A percentile compares a stretch with the other conserved stretches of the same genome.
phyloP scores from a whole-genome alignment of 2,113 vertebrate species.

The Amphiprion ocellaris region DNA sequence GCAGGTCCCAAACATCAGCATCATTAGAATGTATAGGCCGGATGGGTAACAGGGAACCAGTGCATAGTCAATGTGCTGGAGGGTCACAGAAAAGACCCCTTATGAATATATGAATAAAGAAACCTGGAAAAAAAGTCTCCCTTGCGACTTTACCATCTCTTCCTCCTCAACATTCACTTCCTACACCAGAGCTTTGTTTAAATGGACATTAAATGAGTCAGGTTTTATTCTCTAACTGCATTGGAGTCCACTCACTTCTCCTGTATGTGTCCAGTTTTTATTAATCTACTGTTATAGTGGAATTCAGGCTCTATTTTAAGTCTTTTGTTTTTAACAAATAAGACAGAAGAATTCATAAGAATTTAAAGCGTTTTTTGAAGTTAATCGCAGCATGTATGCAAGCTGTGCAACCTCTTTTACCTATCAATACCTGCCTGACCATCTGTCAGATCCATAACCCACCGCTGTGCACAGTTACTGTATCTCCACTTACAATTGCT shows the following conservation, averaged over 20 bases:
- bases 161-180: conserved; percentile 44
- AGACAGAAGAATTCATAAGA: no score
- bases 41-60: conserved; percentile 10
- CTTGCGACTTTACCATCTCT: conserved; percentile 12
- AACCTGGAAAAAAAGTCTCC: conserved; percentile 5
- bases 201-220: background rate
- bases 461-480: conserved; percentile 11
- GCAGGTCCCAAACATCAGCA: conserved; percentile 4
- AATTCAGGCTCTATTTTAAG: background rate
- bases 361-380: background rate
- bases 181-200: conserved; percentile 13
- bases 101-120: conserved; percentile 65
- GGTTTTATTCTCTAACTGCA: conserved; percentile 4
- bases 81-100: conserved; percentile 47
- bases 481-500: conserved; percentile 11
- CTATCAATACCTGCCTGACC: conserved; percentile 1
- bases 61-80: conserved; percentile 43
- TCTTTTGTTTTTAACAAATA: background rate
- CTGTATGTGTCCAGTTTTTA: conserved; percentile 6
- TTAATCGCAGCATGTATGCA: background rate
- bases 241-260: background rate
- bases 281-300: background rate
- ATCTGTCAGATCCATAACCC: background rate
- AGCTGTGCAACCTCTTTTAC: conserved; percentile 20
- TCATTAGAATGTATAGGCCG: conserved; percentile 42